Evolutionary conservation across 2,888 invertebrate species (phyloP), one percentile per base, ranked within the genome.

Genomic region (Allacma fusca): DNA sequence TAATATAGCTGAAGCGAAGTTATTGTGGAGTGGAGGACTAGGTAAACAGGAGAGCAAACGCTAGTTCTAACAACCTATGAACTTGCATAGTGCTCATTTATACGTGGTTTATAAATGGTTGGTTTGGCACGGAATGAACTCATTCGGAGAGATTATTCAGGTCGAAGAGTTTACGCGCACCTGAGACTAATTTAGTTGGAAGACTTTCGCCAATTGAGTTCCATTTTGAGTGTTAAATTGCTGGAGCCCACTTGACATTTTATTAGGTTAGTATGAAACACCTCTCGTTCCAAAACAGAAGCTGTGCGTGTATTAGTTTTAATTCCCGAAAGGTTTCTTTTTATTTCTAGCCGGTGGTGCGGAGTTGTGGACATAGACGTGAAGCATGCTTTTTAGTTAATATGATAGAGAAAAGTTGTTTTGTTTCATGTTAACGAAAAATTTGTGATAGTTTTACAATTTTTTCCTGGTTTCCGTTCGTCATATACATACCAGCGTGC

Each of bases 71-170:
- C 7, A 5, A 57, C 44, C 12, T 57, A 57, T 4, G 57, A 7
- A 4, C 16, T 21, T 57, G 16, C 57, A 57, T 16, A 16, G 19
- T 21, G n/a, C 57, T 43, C 7, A n/a, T n/a, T 65, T 19, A 23
- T 65, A 12, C 4, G 26, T 72, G 28, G 77, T 64, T 44, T 74
- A 23, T 77, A 21, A 9, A 64, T 44, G 77, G 34, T 26, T 62
- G 62, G 74, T 74, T 69, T 78, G 21, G 69, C 78, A 78, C 78
- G 78, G n/a, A 74, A 78, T 78, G 69, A 75, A 75, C 78, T 75
- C 78, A 69, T 78, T 78, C 65, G 26, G 34, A n/a, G 50, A 29
- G 29, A 34, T 76, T 68, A 76, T 68, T 75, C 69, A 21, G 59
- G 73, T 59, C 59, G 43, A 23, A 59, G 24, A 59, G 73, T 28